These are phyloP conservation scores for Bergia sp. DNA, from an alignment of 92 coral and sea anemone genomes.

Conservation along the genomic window DNA sequence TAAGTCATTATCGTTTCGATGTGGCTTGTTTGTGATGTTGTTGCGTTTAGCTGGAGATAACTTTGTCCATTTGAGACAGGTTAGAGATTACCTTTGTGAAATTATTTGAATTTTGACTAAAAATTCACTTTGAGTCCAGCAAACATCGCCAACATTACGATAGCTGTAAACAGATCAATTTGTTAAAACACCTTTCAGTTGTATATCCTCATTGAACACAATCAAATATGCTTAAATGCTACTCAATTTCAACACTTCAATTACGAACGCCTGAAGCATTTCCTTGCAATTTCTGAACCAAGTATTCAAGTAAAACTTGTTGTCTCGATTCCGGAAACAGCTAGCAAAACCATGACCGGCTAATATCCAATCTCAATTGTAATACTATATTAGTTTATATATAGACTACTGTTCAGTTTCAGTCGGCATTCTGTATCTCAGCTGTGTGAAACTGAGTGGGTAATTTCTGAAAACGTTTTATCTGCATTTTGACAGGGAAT, in stretches of 20 bases:
- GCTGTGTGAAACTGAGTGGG: too few species aligned
- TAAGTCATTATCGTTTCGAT: neutral
- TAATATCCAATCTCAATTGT: neutral
- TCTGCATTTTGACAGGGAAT: constrained; percentile 24
- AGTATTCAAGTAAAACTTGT: neutral
- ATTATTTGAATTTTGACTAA: neutral
- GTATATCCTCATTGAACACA: neutral
- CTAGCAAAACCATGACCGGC: neutral
- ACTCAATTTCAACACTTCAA: neutral
- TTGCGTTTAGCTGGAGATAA: neutral
- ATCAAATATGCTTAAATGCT: neutral
- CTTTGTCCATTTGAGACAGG: neutral
- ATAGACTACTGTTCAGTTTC: neutral
- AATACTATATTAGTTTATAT: too few species aligned
- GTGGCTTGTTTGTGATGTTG: neutral
- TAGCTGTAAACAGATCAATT: neutral
- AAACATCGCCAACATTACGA: neutral
- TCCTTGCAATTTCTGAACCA: too few species aligned
- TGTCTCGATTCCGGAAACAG: neutral
- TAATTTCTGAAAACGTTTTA: neutral
- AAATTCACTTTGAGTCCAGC: neutral
- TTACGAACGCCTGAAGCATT: neutral
- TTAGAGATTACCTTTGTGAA: neutral
- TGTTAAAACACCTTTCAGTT: neutral
- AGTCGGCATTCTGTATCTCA: neutral